Conservation (phyloP, 1,140 invertebrate species). For the Gonioctena quinquepunctata region DNA sequence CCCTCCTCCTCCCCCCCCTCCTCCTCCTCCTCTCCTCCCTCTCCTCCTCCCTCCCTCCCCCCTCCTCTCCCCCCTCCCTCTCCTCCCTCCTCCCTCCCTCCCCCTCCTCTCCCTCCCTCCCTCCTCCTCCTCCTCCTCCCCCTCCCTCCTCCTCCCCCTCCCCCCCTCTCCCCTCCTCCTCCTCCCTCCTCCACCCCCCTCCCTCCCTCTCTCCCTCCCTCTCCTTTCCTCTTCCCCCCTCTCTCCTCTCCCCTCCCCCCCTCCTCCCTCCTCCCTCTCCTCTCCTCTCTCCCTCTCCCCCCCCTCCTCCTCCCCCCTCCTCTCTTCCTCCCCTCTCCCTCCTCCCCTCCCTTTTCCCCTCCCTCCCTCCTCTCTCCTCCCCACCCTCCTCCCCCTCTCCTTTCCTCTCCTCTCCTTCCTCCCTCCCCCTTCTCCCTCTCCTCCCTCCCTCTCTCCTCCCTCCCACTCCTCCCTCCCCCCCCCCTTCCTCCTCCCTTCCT, state of each 20-base stretch:
- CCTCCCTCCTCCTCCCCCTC: background rate
- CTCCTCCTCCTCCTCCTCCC: background rate
- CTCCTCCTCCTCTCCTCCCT: background rate
- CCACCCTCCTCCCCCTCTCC: too few relatives aligned
- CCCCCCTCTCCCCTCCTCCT: background rate
- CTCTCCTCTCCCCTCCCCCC: background rate
- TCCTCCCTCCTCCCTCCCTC: background rate
- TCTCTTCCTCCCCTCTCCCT: background rate
- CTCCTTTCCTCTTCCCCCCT: background rate
- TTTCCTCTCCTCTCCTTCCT: background rate
- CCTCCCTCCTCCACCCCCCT: too few relatives aligned
- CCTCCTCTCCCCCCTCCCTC: background rate
- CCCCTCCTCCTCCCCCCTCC: background rate
- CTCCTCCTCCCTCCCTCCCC: background rate
- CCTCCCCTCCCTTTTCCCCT: background rate
- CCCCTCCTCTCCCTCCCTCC: background rate
- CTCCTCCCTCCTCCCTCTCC: background rate
- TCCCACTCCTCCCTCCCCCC: too few relatives aligned
- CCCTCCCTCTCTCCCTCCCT: background rate
- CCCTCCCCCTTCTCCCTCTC: background rate
- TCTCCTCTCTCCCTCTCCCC: background rate
- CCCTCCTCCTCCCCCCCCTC: background rate
- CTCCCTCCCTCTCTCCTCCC: too few relatives aligned
- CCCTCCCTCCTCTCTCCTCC: too few relatives aligned
- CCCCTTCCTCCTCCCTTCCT: background rate